These are phyloP conservation scores for Argopecten irradians DNA, from an alignment of 1,140 invertebrate genomes.

Conservation along the genomic window DNA sequence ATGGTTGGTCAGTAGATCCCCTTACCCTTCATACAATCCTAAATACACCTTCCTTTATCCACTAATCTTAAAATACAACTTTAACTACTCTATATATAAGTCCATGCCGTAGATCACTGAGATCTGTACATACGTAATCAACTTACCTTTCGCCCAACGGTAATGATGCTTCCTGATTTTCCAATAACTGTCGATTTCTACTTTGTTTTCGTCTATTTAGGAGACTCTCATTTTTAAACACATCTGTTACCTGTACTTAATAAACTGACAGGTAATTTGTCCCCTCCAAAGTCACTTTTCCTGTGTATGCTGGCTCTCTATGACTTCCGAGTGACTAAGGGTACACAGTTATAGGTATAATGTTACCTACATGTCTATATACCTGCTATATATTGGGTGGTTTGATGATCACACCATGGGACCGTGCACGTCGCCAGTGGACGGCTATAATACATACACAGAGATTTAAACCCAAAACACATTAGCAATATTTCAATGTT, in stretches of 20 bases:
- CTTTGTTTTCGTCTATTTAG: not conserved
- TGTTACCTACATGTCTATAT: not conserved
- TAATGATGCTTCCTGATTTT: not conserved
- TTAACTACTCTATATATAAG: not conserved
- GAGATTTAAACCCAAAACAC: too few relatives aligned
- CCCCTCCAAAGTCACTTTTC: not conserved
- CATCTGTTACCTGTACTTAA: not conserved
- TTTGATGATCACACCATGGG: not conserved
- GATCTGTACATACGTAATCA: not conserved
- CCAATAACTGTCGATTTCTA: not conserved
- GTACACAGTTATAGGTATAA: not conserved
- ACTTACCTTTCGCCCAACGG: not conserved
- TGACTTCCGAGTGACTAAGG: not conserved
- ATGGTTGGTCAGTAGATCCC: not conserved
- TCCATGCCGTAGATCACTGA: too few relatives aligned
- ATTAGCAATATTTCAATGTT: too few relatives aligned
- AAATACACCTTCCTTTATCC: not conserved
- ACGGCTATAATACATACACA: not conserved
- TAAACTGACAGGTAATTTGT: not conserved
- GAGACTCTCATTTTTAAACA: not conserved
- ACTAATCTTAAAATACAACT: not conserved
- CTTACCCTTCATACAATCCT: not conserved
- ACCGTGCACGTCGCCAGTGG: not conserved
- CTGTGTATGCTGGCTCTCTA: not conserved
- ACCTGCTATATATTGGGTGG: not conserved